Percentiles rank a stretch among this genome's conserved stretches.
Conservation (phyloP, 2,797 vertebrate genomes). For the Perodicticus potto region DNA sequence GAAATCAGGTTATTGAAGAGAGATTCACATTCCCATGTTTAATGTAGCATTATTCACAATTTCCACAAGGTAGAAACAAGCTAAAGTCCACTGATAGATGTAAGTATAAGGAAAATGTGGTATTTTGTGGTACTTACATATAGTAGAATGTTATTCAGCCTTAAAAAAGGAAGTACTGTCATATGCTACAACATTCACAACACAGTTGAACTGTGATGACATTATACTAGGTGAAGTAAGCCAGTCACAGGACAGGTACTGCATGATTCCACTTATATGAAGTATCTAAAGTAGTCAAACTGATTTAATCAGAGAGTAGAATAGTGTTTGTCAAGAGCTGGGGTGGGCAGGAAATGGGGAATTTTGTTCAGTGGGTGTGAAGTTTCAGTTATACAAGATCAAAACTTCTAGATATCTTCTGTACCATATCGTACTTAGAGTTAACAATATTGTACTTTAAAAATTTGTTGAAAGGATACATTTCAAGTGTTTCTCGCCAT, state of each 20-base stretch:
- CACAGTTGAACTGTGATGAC: background rate
- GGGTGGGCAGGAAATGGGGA: background rate
- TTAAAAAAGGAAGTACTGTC: background rate
- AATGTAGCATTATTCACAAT: background rate
- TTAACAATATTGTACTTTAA: background rate
- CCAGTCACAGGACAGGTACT: background rate
- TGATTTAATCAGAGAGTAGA: background rate
- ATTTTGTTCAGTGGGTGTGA: background rate
- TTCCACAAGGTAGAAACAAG: background rate
- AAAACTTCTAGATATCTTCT: slow-evolving; percentile 17
- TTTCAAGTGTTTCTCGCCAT: background rate
- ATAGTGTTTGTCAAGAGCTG: background rate
- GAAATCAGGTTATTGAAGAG: background rate
- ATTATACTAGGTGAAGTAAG: background rate
- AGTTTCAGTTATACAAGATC: background rate
- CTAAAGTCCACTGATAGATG: background rate
- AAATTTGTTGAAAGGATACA: background rate
- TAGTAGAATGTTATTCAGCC: background rate
- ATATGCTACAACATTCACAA: background rate
- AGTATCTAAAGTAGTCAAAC: background rate
- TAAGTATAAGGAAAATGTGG: background rate
- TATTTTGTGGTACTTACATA: background rate
- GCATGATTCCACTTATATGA: background rate
- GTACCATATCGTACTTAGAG: background rate
- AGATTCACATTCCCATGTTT: background rate